Evolutionary conservation across 2,797 vertebrate genomes (phyloP), one percentile per base, ranked within the genome.

Genomic region (Taenioides sp.): DNA sequence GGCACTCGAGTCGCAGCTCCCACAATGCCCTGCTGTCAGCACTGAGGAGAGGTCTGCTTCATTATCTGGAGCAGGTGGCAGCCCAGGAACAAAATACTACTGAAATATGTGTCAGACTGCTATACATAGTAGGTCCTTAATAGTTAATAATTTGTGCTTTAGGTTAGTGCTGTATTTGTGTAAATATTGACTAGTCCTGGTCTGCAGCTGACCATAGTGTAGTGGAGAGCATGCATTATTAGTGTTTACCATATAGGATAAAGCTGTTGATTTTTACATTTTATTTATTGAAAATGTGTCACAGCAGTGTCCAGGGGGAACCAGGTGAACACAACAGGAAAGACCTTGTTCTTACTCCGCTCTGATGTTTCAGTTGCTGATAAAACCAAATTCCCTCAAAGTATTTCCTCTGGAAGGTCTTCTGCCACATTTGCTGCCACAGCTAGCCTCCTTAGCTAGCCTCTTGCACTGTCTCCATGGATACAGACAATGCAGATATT

Each of bases 41-140:
- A 70, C 55, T 70, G 69, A 69, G 78, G 66, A 73, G 66, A 69
- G 65, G 68, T 68, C 73, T 16, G 59, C 77, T 81, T 76, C 72
- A 81, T 84, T 88, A 83, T 88, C 81, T 88, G 70, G 49, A 75
- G 83, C 83, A 82, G 84, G 84, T 82, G 86, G 81, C 83, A 76
- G 74, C 67, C 58, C 5, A 67, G 71, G 76, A 61, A 83, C 61
- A 81, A 83, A 79, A 80, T 75, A 84, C 74, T 71, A 69, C 28
- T 80, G 75, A 78, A 78, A 58, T 71, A 71, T 71, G 60, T 72
- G 74, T 78, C 70, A 68, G 61, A 70, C 52, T 70, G 75, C 60
- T 64, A 10, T 4, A 22, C 63, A 25, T 3, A 10, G 43, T 20
- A 27, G 22, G 27, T 65, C 63, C 17, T 61, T 61, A 61, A 20